Percentiles rank a stretch among this genome's conserved stretches.
These are phyloP conservation scores for Thalpophila matura DNA, from an alignment of 2,888 invertebrate genomes.

Conservation along the genomic window DNA sequence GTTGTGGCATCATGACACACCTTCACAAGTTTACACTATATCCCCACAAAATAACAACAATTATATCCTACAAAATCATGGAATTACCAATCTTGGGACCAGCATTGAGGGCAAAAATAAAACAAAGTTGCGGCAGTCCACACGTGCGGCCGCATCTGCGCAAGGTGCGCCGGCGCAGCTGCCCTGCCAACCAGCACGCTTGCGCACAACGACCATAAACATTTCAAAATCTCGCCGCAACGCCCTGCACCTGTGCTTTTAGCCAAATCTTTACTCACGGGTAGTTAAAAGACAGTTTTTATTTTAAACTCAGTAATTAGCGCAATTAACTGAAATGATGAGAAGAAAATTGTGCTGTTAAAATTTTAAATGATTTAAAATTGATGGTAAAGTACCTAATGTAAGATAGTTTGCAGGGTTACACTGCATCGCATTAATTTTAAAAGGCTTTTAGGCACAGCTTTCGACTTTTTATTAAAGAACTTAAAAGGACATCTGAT, in stretches of 20 bases:
- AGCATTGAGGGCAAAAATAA: conserved; percentile 56
- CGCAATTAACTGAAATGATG: conserved; percentile 39
- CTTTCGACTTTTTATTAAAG: conserved; percentile 1
- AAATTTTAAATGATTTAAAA: not conserved
- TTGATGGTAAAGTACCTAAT: not conserved
- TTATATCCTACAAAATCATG: conserved; percentile 52
- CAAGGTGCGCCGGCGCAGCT: conserved; percentile 81
- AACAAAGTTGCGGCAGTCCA: conserved; percentile 64
- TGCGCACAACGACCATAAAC: conserved; percentile 55
- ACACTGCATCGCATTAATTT: conserved; percentile 14
- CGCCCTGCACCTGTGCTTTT: conserved; percentile 68
- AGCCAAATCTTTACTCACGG: conserved; percentile 49
- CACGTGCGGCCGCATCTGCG: conserved; percentile 82
- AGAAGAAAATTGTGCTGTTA: conserved; percentile 31
- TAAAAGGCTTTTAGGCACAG: not conserved
- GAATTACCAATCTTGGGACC: conserved; percentile 43
- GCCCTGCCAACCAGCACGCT: conserved; percentile 58
- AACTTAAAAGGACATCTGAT: conserved; percentile 12
- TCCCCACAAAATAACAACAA: conserved; percentile 17
- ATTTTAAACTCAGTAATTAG: conserved; percentile 40
- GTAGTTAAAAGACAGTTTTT: conserved; percentile 21
- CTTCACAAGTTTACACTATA: conserved; percentile 1
- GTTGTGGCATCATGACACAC: not conserved
- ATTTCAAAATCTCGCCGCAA: conserved; percentile 65
- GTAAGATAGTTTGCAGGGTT: conserved; percentile 8